Base-by-base conservation (phyloP, 2,888 invertebrate species). In the Diarsia brunnea region DNA sequence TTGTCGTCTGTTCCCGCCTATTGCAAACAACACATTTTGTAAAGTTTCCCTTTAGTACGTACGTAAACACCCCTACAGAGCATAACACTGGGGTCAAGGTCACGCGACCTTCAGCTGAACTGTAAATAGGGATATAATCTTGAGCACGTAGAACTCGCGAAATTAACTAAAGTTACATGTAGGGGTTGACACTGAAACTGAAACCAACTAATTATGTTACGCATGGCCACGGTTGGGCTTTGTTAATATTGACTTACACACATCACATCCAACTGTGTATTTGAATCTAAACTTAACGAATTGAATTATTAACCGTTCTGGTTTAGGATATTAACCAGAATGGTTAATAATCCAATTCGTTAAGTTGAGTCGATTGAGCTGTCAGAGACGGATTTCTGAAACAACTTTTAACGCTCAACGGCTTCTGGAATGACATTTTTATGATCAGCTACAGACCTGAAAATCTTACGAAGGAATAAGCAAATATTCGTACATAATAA, bases 91-190 rank as follows among this genome's bases (percentile, higher is more conserved):
- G 61, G 38, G 69, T 73, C 68, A 84, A 19, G 80, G 80, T 2
- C 69, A 38, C 10, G 53, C 45, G 69, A 74, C 65, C 69, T 80
- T 53, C 16, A 49, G 53, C 53, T 4, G 2, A 7, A 69, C n/a
- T 69, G 61, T 55, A 51, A 80, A 69, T 51, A 80, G 51, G 58
- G 69, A 66, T 53, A 55, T 66, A 51, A 61, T 60, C 73, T 27
- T 49, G 47, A 69, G 24, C 53, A 73, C 58, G 63, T 58, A 69
- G 38, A 78, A 66, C 71, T 71, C 38, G n/a, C 2, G 14, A 63
- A 60, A 70, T 84, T 70, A 84, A 79, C 84, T 53, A n/a, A 63
- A 73, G 31, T 75, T 53, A 53, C 55, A 53, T 68, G 64, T 73
- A 68, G 14, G 43, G 55, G 61, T 81, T 81, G 67, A 72, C 64